phyloP scores from a whole-genome alignment of 92 coral and sea anemone genomes.

The Phenganax subtilis region DNA sequence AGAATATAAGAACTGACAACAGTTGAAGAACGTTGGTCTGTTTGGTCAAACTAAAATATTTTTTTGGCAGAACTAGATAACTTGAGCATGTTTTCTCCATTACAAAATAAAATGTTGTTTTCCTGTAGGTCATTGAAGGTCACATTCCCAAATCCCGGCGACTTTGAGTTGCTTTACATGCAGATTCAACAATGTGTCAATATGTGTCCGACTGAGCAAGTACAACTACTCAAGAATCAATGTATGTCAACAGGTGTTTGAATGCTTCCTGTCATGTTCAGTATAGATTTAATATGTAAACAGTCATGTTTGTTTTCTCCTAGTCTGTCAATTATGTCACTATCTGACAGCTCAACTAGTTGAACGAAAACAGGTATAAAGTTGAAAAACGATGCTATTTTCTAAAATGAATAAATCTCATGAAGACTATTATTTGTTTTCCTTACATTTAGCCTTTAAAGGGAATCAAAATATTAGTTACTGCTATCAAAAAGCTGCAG shows the following conservation, averaged over 20 bases:
- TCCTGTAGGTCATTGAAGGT: conserved; percentile 70
- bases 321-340: conserved; percentile 90
- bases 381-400: background rate
- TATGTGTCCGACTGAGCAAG: conserved; percentile 83
- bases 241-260: conserved; percentile 52
- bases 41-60: no score
- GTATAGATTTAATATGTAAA: background rate
- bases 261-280: background rate
- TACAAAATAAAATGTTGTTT: background rate
- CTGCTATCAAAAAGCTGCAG: conserved; percentile 78
- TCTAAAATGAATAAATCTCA: background rate
- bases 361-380: conserved; percentile 77
- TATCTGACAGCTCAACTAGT: conserved; percentile 86
- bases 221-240: conserved; percentile 73
- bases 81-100: background rate
- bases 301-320: conserved; percentile 17
- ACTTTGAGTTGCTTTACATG: conserved; percentile 82
- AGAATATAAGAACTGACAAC: no score
- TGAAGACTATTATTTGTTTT: background rate
- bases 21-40: no score
- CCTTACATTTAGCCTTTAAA: conserved; percentile 66
- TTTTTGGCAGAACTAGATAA: no score
- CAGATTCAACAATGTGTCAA: conserved; percentile 92
- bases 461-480: conserved; percentile 77
- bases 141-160: conserved; percentile 80